Conservation (phyloP, 2,888 invertebrate genomes). For the Agrotis segetum region DNA sequence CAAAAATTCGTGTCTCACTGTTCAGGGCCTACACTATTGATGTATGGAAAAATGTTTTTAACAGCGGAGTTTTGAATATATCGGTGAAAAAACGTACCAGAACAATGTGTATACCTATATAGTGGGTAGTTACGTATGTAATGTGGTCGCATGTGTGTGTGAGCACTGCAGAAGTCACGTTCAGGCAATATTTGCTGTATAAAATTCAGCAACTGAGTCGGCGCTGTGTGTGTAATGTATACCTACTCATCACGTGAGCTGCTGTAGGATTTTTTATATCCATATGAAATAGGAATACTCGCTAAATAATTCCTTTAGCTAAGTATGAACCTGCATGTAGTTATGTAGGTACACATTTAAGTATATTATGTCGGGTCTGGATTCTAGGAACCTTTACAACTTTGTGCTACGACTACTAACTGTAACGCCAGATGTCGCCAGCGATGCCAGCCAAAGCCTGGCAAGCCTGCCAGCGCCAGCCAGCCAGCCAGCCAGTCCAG, state of each 20-base stretch:
- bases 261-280: constrained; percentile 59
- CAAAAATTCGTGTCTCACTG: constrained; percentile 39
- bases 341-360: background rate
- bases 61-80: constrained; percentile 30
- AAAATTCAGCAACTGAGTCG: constrained; percentile 83
- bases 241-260: constrained; percentile 68
- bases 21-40: constrained; percentile 33
- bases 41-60: constrained; percentile 41
- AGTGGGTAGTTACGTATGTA: constrained; percentile 27
- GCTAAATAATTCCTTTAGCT: constrained; percentile 47
- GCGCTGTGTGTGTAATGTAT: constrained; percentile 72
- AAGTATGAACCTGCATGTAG: constrained; percentile 7
- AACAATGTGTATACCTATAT: constrained; percentile 33
- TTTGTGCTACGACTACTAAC: constrained; percentile 1
- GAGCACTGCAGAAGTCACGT: constrained; percentile 82
- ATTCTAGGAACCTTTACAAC: constrained; percentile 17
- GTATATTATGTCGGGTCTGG: background rate
- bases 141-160: constrained; percentile 59
- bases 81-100: constrained; percentile 44
- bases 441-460: too few species aligned
- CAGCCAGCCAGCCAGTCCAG: too few species aligned
- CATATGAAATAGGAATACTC: constrained; percentile 47
- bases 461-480: too few species aligned
- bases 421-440: too few species aligned
- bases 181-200: constrained; percentile 86